A percentile compares a stretch with the other conserved stretches of the same genome.
Evolutionary conservation across 2,797 vertebrate species (phyloP).

Genomic region (Gila robusta): DNA sequence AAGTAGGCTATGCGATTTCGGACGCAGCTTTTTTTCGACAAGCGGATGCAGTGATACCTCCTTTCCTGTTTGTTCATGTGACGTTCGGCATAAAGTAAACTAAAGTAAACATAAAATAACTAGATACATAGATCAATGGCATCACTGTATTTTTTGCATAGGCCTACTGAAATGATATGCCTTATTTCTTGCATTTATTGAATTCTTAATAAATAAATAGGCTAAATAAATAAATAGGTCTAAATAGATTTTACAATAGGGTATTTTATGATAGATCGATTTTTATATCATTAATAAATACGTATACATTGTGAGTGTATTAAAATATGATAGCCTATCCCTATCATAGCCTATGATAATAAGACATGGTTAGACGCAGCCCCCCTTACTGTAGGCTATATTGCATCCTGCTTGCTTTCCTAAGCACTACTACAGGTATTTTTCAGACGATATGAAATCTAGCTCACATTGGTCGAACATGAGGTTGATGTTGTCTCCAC

Average conservation of each 20-base stretch:
- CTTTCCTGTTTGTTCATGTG: background rate
- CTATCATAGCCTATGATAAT: too few relatives aligned
- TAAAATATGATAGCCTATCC: background rate
- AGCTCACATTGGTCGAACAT: constrained; percentile 36
- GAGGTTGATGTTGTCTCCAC: constrained; percentile 13
- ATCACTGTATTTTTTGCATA: background rate
- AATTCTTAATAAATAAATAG: background rate
- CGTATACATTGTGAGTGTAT: background rate
- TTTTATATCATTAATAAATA: background rate
- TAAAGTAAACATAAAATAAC: background rate
- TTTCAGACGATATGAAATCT: constrained; percentile 7
- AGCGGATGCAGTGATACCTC: too few relatives aligned
- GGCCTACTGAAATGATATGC: too few relatives aligned
- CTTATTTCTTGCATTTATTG: background rate
- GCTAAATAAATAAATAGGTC: too few relatives aligned
- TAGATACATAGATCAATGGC: too few relatives aligned
- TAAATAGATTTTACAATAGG: background rate
- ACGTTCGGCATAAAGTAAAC: background rate
- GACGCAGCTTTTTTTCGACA: too few relatives aligned
- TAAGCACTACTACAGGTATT: background rate
- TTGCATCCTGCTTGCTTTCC: background rate
- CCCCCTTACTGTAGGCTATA: background rate
- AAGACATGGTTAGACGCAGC: too few relatives aligned
- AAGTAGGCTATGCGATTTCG: background rate
- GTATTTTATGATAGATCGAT: background rate